Percentiles rank a stretch among this genome's conserved stretches.
Evolutionary conservation across 1,140 invertebrate species (phyloP).

Genomic region (Papilio machaon): DNA sequence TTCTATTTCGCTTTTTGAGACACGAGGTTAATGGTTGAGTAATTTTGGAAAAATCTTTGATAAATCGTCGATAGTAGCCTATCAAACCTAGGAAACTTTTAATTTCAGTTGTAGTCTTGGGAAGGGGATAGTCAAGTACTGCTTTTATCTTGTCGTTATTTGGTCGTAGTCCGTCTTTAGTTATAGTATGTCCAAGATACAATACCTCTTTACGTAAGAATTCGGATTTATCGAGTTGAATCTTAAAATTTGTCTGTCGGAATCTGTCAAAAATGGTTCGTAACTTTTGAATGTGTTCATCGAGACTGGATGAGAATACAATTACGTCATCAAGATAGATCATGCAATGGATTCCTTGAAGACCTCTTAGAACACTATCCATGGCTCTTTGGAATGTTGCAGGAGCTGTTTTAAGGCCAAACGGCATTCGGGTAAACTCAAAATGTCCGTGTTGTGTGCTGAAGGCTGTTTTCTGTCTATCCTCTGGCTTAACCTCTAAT

Average conservation of each 20-base stretch:
- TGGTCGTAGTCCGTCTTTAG: too few species aligned
- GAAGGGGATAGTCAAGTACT: too few species aligned
- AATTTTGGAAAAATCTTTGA: too few species aligned
- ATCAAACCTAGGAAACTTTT: too few species aligned
- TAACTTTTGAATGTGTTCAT: slow-evolving; percentile 41
- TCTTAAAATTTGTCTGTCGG: too few species aligned
- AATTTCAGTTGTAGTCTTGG: too few species aligned
- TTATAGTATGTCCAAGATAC: slow-evolving; percentile 16
- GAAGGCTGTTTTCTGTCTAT: slow-evolving; percentile 42
- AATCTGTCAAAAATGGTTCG: too few species aligned
- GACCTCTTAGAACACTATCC: slow-evolving; percentile 43
- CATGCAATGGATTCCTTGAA: slow-evolving; percentile 43
- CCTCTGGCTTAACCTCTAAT: slow-evolving; percentile 39
- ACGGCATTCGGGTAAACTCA: slow-evolving; percentile 43
- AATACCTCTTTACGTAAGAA: slow-evolving; percentile 12
- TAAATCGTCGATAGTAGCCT: too few species aligned
- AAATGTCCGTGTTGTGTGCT: slow-evolving; percentile 42
- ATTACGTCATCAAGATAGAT: slow-evolving; percentile 49
- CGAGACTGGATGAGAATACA: slow-evolving; percentile 41
- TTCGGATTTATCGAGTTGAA: too few species aligned
- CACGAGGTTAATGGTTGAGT: too few species aligned
- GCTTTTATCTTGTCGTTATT: too few species aligned
- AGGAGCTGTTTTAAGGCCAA: slow-evolving; percentile 45
- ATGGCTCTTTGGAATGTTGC: slow-evolving; percentile 45
- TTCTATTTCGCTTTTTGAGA: too few species aligned